These are phyloP conservation scores for Hydraecia micacea DNA, from an alignment of 2,888 invertebrate genomes.

Conservation along the genomic window DNA sequence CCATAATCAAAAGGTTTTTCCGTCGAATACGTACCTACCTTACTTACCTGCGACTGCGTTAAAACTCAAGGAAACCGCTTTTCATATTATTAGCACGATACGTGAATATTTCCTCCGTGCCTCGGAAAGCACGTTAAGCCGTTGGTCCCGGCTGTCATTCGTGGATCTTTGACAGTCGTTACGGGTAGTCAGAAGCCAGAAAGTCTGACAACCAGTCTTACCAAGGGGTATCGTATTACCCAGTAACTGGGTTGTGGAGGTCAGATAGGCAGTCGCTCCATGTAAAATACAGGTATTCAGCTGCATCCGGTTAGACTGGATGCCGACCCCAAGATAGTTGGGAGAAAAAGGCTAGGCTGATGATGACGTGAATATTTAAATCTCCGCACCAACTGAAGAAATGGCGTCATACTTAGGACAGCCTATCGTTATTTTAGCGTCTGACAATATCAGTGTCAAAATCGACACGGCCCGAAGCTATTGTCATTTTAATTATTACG, in stretches of 20 bases:
- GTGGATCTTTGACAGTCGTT: too few relatives aligned
- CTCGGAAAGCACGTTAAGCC: too few relatives aligned
- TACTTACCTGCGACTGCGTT: not conserved
- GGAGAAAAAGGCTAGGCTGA: too few relatives aligned
- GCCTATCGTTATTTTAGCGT: conserved; percentile 45
- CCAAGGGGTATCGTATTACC: too few relatives aligned
- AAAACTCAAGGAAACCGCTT: not conserved
- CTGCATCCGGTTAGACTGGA: too few relatives aligned
- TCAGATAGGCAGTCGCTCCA: too few relatives aligned
- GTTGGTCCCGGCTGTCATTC: too few relatives aligned
- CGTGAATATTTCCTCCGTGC: conserved; percentile 1
- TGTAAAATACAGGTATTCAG: too few relatives aligned
- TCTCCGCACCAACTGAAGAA: conserved; percentile 9
- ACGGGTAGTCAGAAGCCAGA: too few relatives aligned
- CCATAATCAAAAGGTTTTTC: conserved; percentile 33
- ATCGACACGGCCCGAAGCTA: conserved; percentile 46
- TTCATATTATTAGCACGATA: not conserved
- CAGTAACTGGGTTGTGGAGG: too few relatives aligned
- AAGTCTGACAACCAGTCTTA: too few relatives aligned
- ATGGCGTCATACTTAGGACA: conserved; percentile 42
- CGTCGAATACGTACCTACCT: conserved; percentile 1
- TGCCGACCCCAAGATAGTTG: too few relatives aligned
- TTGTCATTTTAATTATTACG: conserved; percentile 68
- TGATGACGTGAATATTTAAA: conserved; percentile 14
- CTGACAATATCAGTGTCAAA: conserved; percentile 59